Base-by-base conservation (phyloP, 2,113 vertebrate species). In the Rhynchopsitta pachyrhyncha region DNA sequence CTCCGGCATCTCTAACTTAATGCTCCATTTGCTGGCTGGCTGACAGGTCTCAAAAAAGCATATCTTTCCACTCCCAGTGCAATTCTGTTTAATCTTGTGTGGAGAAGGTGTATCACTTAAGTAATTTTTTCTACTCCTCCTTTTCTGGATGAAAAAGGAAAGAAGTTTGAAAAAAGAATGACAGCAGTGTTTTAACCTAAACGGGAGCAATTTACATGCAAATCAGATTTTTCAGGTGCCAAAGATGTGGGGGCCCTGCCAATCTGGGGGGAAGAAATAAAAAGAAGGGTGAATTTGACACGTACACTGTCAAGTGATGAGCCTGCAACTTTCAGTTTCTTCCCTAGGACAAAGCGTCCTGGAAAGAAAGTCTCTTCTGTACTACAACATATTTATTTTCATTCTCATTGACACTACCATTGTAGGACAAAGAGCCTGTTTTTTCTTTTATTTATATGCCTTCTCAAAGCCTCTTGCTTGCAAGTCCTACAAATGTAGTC, bases 221-320 rank as follows among this genome's bases (percentile, higher is more conserved):
- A 98, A 98, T 97, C 84, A 94, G 93, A 75, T 96, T 97, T 97
- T 93, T 96, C 97, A 97, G 97, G 96, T 98, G 94, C 92, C 55
- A 89, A 66, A 86, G 86, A 92, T 84, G 83, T 93, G 91, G 91
- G 80, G 96, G 96, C 88, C 31, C 80, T 95, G 94, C 83, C 96
- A 97, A 93, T 75, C 78, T 90, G 88, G 88, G 93, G 81, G 52
- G 71, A 95, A 79, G 69, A 64, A 93, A 96, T 90, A 84, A 69
- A 87, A 88, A 4, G 41, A 80, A 86, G n/a, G 39, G 76, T 64
- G 81, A 92, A 88, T 96, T 80, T 90, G 92, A 85, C 82, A 83
- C 37, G 90, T 76, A 88, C 64, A 39, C 41, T 23, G 7, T 42
- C 42, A 68, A 88, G 46, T 50, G 71, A 88, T 39, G 66, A 95